A percentile compares a stretch with the other conserved stretches of the same genome.
Evolutionary conservation across 1,140 invertebrate species (phyloP).

Genomic region (Hetaerina americana): DNA sequence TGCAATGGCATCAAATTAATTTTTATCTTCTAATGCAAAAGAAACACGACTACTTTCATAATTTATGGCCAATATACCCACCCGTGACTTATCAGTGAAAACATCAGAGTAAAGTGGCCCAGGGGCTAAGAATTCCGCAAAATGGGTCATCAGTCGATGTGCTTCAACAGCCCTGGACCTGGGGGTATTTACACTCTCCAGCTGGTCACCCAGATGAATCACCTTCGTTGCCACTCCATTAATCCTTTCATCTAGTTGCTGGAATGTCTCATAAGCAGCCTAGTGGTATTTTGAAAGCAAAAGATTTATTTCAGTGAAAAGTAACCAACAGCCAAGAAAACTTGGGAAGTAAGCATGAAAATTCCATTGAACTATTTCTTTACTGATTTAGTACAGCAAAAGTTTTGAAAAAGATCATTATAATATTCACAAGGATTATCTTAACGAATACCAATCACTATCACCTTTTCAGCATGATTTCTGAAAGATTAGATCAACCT

Average conservation of each 20-base stretch:
- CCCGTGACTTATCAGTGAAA: constrained; percentile 74
- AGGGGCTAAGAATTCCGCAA: constrained; percentile 82
- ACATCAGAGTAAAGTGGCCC: constrained; percentile 73
- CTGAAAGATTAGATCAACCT: no score
- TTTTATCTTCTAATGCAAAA: no score
- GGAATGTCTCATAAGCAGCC: constrained; percentile 73
- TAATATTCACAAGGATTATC: no score
- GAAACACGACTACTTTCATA: no score
- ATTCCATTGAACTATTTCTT: background rate
- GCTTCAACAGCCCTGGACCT: constrained; percentile 87
- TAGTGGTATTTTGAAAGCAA: constrained; percentile 27
- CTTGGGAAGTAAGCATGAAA: background rate
- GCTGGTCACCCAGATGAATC: constrained; percentile 90
- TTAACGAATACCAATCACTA: no score
- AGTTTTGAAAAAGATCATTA: no score
- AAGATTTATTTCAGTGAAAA: constrained; percentile 1
- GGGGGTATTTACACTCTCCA: constrained; percentile 93
- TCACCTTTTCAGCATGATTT: no score
- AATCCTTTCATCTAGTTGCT: constrained; percentile 89
- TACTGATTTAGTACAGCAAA: no score
- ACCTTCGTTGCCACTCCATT: constrained; percentile 95
- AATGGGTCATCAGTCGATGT: constrained; percentile 83
- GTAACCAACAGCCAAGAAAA: no score
- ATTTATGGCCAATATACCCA: no score
- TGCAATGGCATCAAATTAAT: no score